Percentiles rank a stretch among this genome's conserved stretches.
phyloP scores from a whole-genome alignment of 2,888 invertebrate genomes.

The Cephus rjabovi region DNA sequence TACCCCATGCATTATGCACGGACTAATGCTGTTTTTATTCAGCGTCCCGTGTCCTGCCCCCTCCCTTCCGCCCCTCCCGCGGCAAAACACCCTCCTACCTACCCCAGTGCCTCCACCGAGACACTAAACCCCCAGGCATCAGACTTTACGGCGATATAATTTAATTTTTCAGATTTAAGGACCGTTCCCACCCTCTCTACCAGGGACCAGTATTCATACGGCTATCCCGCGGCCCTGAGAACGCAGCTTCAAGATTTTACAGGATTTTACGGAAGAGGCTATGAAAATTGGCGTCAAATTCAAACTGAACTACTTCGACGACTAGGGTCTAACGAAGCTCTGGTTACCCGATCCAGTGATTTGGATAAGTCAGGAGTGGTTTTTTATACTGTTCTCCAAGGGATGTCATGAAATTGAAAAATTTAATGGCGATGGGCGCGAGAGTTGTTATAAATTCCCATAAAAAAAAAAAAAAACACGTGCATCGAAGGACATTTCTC shows the following conservation, averaged over 20 bases:
- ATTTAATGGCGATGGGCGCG: background rate
- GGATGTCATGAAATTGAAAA: background rate
- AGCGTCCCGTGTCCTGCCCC: constrained; percentile 33
- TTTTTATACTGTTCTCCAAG: background rate
- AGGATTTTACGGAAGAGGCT: background rate
- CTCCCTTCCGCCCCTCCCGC: constrained; percentile 20
- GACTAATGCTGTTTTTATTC: constrained; percentile 66
- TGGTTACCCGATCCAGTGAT: background rate
- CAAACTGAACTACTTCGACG: background rate
- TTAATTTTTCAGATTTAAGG: constrained; percentile 66
- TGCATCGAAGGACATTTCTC: background rate
- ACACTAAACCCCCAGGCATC: constrained; percentile 56
- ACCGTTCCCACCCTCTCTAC: constrained; percentile 29
- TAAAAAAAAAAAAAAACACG: background rate
- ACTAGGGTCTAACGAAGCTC: background rate
- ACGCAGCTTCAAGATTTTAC: background rate
- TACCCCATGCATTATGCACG: constrained; percentile 61
- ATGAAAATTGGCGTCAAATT: background rate
- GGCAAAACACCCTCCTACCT: constrained; percentile 14
- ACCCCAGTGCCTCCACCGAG: constrained; percentile 44
- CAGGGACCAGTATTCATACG: background rate
- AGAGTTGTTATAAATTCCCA: background rate
- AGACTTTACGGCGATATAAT: constrained; percentile 64
- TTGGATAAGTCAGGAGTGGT: background rate
- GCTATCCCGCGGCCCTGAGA: background rate